Conservation (phyloP, 2,797 vertebrate genomes). For the Sternotherus odoratus region DNA sequence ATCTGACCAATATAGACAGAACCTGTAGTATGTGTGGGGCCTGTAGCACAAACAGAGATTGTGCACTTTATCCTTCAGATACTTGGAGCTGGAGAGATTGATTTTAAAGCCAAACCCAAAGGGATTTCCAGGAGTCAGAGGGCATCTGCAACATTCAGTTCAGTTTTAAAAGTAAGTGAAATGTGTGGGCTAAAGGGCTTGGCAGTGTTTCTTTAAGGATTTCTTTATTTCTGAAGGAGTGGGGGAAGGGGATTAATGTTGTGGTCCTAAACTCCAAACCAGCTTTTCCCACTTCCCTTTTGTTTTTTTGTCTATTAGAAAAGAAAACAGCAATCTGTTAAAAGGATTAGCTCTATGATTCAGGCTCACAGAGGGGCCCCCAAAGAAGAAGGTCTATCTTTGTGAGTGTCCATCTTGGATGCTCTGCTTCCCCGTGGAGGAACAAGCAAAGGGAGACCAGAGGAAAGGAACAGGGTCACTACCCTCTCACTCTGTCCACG, state of each 20-base stretch:
- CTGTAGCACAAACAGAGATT: not conserved
- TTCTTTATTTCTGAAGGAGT: not conserved
- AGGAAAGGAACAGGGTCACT: not conserved
- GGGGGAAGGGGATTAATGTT: not conserved
- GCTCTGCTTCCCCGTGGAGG: not conserved
- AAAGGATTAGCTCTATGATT: constrained; percentile 8
- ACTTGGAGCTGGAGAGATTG: not conserved
- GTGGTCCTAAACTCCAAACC: not conserved
- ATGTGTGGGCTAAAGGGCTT: not conserved
- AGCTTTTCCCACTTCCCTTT: not conserved
- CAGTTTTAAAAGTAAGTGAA: not conserved
- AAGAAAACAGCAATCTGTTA: not conserved
- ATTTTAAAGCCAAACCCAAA: not conserved
- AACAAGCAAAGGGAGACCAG: too few species aligned
- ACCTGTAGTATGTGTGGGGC: not conserved
- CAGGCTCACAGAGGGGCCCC: not conserved
- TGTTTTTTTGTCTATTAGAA: not conserved
- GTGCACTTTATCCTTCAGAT: not conserved
- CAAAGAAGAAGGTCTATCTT: not conserved
- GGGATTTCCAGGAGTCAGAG: not conserved
- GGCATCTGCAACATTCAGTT: not conserved
- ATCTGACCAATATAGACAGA: not conserved
- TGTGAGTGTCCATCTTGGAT: not conserved
- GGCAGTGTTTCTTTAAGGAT: not conserved
- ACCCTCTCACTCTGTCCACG: not conserved